Percentiles rank a stretch among this genome's conserved stretches.
phyloP scores from a whole-genome alignment of 1,140 invertebrate species.

The Lepidurus couesii region DNA sequence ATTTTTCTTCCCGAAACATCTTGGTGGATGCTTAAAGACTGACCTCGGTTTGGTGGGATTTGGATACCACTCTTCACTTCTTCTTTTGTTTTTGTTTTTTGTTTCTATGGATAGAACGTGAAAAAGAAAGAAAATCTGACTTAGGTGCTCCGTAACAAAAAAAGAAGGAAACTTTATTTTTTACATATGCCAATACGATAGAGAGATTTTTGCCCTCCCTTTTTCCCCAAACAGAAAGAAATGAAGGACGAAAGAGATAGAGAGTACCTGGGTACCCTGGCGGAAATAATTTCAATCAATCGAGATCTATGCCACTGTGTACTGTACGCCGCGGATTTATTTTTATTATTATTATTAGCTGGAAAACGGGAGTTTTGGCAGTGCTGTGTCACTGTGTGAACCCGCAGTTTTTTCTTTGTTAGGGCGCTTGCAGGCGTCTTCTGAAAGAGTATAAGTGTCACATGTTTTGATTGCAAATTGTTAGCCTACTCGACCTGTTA shows the following conservation, averaged over 20 bases:
- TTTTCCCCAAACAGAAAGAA: not conserved
- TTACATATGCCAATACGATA: not conserved
- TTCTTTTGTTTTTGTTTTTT: not conserved
- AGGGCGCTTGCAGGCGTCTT: not conserved
- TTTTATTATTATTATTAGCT: too few relatives aligned
- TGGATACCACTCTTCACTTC: not conserved
- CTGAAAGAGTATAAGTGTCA: not conserved
- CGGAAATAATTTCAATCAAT: not conserved
- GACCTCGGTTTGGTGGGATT: not conserved
- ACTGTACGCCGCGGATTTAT: conserved; percentile 6
- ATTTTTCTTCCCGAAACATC: not conserved
- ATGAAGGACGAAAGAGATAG: not conserved
- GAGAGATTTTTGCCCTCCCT: not conserved
- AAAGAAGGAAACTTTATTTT: not conserved
- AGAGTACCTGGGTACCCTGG: conserved; percentile 6
- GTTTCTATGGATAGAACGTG: not conserved
- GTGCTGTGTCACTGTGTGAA: not conserved
- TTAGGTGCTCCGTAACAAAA: not conserved
- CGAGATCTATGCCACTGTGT: conserved; percentile 10
- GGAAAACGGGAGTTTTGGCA: not conserved
- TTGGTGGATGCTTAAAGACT: not conserved
- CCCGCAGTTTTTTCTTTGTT: not conserved
- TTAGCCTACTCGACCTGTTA: not conserved
- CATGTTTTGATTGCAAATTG: conserved; percentile 14
- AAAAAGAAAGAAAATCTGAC: not conserved